Evolutionary conservation across 2,797 vertebrate species (phyloP).

Genomic region (Galago senegalensis): DNA sequence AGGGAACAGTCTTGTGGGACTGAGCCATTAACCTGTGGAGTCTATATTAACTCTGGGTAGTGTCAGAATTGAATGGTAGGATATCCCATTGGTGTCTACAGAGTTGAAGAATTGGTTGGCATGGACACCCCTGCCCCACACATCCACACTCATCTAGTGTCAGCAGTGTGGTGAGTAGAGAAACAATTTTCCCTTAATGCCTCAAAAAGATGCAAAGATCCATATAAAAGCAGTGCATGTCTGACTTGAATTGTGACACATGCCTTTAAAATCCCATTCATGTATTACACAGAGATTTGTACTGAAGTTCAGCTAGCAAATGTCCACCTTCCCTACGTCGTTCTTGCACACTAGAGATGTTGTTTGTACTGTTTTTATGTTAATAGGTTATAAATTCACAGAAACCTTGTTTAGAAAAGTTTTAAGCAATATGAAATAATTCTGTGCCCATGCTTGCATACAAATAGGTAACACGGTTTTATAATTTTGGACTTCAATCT

Average conservation of each 20-base stretch:
- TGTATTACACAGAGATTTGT: neutral
- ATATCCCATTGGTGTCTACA: neutral
- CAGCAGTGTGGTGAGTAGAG: neutral
- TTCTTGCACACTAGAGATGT: neutral
- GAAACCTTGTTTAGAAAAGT: neutral
- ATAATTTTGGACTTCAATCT: neutral
- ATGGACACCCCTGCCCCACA: neutral
- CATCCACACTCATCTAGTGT: neutral
- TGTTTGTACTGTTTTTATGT: conserved; percentile 4
- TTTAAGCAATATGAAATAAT: neutral
- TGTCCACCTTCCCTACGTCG: neutral
- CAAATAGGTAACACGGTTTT: neutral
- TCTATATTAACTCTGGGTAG: neutral
- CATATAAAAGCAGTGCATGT: neutral
- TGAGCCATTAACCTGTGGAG: too few relatives aligned
- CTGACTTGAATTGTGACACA: neutral
- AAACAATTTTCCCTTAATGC: neutral
- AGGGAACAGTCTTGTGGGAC: neutral
- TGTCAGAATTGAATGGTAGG: neutral
- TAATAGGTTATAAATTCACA: neutral
- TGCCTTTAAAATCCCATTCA: neutral
- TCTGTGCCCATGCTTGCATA: neutral
- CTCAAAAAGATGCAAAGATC: neutral
- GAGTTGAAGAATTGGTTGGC: neutral
- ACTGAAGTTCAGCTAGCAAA: neutral